Percentiles rank a stretch among this genome's conserved stretches.
These are phyloP conservation scores for Poicephalus gulielmi DNA, from an alignment of 2,113 vertebrate genomes.

Conservation along the genomic window DNA sequence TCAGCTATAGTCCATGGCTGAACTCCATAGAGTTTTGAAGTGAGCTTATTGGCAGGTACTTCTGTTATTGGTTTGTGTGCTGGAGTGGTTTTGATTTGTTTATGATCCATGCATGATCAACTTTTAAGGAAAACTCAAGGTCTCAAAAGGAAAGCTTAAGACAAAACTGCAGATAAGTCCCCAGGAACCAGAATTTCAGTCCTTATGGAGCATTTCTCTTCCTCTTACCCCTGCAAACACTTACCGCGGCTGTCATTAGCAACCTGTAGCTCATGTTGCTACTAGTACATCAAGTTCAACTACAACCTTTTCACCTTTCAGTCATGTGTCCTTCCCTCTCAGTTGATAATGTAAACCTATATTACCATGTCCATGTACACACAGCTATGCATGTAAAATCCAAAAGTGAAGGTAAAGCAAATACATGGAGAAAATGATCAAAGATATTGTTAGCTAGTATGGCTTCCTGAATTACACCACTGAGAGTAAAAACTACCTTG, in stretches of 20 bases:
- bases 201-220: background rate
- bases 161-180: background rate
- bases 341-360: background rate
- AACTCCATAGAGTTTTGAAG: background rate
- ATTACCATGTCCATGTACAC: background rate
- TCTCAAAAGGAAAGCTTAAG: background rate
- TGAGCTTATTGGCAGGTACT: background rate
- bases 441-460: accelerated
- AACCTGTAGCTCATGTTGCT: background rate
- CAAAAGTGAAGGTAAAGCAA: background rate
- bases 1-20: background rate
- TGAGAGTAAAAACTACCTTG: background rate
- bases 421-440: background rate
- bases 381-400: background rate
- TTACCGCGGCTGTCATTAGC: background rate
- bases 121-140: background rate
- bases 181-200: background rate
- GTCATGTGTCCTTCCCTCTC: background rate
- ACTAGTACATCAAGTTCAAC: background rate
- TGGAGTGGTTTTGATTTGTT: background rate
- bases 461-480: background rate
- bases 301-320: background rate
- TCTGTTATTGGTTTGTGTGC: background rate
- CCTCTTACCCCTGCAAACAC: background rate
- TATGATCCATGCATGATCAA: background rate